Evolutionary conservation across 2,888 invertebrate genomes (phyloP).

Genomic region (Cancer borealis): DNA sequence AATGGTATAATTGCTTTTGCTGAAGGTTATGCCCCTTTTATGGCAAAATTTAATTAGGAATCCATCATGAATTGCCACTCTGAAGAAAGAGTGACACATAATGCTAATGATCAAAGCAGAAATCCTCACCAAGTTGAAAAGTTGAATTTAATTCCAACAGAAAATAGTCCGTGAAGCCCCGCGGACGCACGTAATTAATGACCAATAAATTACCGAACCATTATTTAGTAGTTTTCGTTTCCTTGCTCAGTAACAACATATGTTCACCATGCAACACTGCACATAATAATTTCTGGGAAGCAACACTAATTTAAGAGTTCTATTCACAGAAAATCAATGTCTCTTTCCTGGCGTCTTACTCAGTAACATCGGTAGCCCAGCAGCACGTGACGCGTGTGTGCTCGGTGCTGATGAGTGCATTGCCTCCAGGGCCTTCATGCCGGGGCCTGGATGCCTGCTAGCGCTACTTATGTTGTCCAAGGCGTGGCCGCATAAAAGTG

Average conservation of each 20-base stretch:
- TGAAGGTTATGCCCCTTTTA: slow-evolving; percentile 46
- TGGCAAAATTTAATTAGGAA: not conserved
- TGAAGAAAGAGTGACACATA: slow-evolving; percentile 27
- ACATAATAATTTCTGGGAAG: not conserved
- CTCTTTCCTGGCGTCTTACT: not conserved
- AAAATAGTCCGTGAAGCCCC: slow-evolving; percentile 30
- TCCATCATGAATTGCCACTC: slow-evolving; percentile 28
- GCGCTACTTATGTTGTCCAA: not conserved
- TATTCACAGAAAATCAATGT: slow-evolving; percentile 1
- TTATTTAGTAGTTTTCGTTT: slow-evolving; percentile 11
- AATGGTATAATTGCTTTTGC: slow-evolving; percentile 56
- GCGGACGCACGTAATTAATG: not conserved
- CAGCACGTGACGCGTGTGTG: not conserved
- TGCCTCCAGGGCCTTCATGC: not conserved
- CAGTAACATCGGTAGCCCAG: not conserved
- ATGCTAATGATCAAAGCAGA: not conserved
- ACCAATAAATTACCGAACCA: not conserved
- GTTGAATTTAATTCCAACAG: not conserved
- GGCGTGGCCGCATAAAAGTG: not conserved
- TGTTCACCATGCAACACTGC: not conserved
- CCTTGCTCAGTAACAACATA: slow-evolving; percentile 15
- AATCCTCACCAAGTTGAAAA: not conserved
- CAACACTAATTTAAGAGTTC: not conserved
- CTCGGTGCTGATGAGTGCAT: not conserved
- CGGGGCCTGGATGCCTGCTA: not conserved